Evolutionary conservation across 92 coral and sea anemone species (phyloP).

Genomic region (Palythoa grandis): DNA sequence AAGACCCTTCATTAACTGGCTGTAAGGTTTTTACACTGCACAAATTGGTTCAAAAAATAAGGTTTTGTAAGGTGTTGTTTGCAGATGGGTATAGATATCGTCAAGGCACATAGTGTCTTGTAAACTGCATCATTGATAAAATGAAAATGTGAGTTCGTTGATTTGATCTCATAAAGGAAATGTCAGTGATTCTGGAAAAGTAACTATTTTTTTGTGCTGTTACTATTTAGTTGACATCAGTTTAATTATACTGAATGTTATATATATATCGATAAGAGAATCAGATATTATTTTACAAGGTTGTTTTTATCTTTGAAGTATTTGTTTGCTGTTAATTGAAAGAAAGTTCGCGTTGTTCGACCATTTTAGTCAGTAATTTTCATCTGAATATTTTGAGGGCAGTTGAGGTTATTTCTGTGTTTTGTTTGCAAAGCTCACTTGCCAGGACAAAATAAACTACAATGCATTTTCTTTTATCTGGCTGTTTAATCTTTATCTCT

Average conservation of each 20-base stretch:
- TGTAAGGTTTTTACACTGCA: background rate
- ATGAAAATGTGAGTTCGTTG: background rate
- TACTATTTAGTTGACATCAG: background rate
- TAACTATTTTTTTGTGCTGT: background rate
- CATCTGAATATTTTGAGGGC: background rate
- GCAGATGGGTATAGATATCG: background rate
- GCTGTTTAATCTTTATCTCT: conserved; percentile 38
- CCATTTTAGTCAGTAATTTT: background rate
- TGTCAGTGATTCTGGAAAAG: background rate
- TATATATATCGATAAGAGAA: background rate
- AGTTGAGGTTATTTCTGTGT: background rate
- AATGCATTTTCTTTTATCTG: conserved; percentile 20
- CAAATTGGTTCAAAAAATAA: background rate
- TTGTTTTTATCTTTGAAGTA: background rate
- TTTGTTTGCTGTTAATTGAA: background rate
- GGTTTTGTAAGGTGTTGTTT: background rate
- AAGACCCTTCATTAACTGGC: background rate
- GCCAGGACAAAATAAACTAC: conserved; percentile 1
- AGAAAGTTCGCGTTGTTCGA: background rate
- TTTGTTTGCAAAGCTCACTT: conserved; percentile 1
- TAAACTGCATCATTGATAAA: background rate
- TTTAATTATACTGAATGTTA: background rate
- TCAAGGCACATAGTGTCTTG: background rate
- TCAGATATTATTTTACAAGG: background rate
- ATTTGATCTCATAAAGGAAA: background rate